Percentiles rank a stretch among this genome's conserved stretches.
Conservation (phyloP, 1,140 invertebrate species). For the Euura saliciscinereae region DNA sequence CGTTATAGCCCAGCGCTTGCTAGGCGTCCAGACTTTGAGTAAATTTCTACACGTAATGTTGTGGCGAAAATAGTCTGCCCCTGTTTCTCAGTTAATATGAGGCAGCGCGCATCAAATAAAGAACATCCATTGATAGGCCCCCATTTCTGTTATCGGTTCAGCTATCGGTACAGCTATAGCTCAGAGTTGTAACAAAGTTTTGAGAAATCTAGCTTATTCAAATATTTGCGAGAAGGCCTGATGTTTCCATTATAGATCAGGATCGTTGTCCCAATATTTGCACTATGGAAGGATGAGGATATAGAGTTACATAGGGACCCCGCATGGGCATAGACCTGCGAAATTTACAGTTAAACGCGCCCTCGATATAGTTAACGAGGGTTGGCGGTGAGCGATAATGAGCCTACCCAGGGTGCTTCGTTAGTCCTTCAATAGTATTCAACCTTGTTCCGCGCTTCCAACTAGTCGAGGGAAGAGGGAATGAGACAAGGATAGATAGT, state of each 20-base stretch:
- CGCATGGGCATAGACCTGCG: background rate
- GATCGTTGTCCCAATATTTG: slow-evolving; percentile 2
- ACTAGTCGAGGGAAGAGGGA: background rate
- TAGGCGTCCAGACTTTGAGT: too few relatives aligned
- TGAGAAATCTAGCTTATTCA: background rate
- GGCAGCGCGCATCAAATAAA: too few relatives aligned
- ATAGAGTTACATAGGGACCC: background rate
- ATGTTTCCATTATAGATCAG: background rate
- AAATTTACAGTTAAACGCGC: background rate
- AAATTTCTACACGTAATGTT: too few relatives aligned
- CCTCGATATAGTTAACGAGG: background rate
- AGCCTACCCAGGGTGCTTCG: background rate
- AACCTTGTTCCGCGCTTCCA: background rate
- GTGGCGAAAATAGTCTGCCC: too few relatives aligned
- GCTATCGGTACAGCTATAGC: too few relatives aligned
- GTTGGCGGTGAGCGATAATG: slow-evolving; percentile 6
- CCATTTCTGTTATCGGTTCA: too few relatives aligned
- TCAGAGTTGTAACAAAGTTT: background rate
- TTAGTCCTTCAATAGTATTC: background rate
- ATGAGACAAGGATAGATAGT: background rate
- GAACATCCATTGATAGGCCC: too few relatives aligned
- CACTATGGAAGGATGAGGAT: background rate
- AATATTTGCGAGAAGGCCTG: background rate
- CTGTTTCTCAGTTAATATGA: too few relatives aligned
- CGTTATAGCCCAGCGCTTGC: too few relatives aligned